Evolutionary conservation across 1,140 invertebrate genomes (phyloP), one percentile per base, ranked within the genome.

Genomic region (Formica selysi): DNA sequence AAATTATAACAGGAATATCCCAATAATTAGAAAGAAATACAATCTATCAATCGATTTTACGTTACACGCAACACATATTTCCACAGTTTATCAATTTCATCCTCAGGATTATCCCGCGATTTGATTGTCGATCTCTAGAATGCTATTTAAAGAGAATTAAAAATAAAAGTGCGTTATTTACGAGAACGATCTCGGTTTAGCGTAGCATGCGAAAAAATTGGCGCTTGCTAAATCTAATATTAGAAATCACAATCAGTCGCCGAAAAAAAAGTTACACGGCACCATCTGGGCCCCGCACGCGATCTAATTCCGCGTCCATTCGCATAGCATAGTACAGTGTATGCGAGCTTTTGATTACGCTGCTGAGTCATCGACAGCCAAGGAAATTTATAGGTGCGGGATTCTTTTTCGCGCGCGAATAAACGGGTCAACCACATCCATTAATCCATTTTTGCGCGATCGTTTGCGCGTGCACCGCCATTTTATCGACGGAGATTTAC

Each of bases 281-380:
- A 76, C 44, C 65, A 81, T 57, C 59, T 74, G 85, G 51, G 19
- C 5, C 0, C 5, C 6, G 59, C 36, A 36, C 26, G 79, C 59
- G 44, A 86, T 91, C 70, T 88, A 89, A 91, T 89, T 91, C 85
- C 87, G 57, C 76, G 36, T 51, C 19, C 51, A 11, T 26, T 51
- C 26, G 41, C 54, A 19, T 36, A 76, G 32, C 41, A 26, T n/a
- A 48, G 26, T n/a, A 22, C 44, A 1, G 10, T 3, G 57, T 13
- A 16, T 7, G 51, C 86, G 62, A 80, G 51, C 68, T 87, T 88
- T 89, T 78, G 90, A 91, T 91, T 89, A 44, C 78, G 67, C 57
- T 76, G 83, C 81, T 29, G 90, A 91, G 85, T 89, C 90, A 91
- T 91, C 83, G 90, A 89, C 90, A 91, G 65, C 41, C 38, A 38